phyloP scores from a whole-genome alignment of 2,113 vertebrate species.

The Galemys pyrenaicus region DNA sequence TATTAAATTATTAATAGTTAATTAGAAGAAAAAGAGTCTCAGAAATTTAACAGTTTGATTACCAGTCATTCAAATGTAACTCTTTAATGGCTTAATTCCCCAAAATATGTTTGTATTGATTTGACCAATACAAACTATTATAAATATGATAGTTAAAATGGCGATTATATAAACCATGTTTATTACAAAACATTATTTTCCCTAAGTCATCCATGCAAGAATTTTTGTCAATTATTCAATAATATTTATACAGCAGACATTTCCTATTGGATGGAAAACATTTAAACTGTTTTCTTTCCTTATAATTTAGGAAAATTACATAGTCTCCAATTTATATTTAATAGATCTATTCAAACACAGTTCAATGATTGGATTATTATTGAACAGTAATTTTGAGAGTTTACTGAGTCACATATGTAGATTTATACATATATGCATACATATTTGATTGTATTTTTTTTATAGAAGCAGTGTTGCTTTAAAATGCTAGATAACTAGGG shows the following conservation, averaged over 20 bases:
- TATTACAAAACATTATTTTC: background rate
- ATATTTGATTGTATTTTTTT: too few species aligned
- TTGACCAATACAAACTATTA: background rate
- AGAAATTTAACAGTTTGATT: background rate
- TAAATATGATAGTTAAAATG: background rate
- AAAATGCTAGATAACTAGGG: too few species aligned
- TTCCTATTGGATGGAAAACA: background rate
- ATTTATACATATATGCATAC: too few species aligned
- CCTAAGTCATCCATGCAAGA: background rate
- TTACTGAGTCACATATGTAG: background rate
- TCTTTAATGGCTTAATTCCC: background rate
- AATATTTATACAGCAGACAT: background rate
- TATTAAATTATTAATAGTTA: background rate
- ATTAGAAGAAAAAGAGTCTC: conserved; percentile 17
- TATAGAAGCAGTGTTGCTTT: too few species aligned
- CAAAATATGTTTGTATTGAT: background rate
- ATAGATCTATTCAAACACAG: background rate
- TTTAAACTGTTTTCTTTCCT: background rate
- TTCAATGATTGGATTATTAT: background rate
- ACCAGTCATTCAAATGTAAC: background rate
- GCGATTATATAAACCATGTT: background rate
- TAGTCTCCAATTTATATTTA: background rate
- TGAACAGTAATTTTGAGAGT: background rate
- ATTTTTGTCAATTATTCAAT: background rate
- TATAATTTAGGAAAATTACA: background rate